These are phyloP conservation scores for Anhinga anhinga DNA, from an alignment of 2,113 vertebrate species.

Conservation along the genomic window DNA sequence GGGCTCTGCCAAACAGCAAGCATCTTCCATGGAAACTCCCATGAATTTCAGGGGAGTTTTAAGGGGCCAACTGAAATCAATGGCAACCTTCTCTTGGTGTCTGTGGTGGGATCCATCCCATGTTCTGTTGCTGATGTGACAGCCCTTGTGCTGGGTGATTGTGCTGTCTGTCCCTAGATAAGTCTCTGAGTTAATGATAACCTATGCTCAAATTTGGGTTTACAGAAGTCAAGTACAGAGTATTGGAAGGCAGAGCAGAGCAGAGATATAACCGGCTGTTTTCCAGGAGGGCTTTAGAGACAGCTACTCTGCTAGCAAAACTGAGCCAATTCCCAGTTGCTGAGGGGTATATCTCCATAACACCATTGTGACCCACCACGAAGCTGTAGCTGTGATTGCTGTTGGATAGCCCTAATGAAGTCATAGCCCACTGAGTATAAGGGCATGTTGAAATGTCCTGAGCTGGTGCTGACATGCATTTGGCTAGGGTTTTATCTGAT, in stretches of 20 bases:
- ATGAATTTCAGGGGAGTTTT: background rate
- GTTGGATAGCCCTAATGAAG: background rate
- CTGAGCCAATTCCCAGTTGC: background rate
- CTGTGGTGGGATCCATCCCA: background rate
- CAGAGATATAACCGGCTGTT: background rate
- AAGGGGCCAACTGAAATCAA: background rate
- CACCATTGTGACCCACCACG: background rate
- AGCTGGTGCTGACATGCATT: background rate
- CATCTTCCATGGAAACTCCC: background rate
- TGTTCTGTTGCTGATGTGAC: background rate
- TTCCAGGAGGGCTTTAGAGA: background rate
- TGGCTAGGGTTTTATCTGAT: background rate
- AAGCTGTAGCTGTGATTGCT: background rate
- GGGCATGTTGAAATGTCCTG: background rate
- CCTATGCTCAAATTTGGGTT: background rate
- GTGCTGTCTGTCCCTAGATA: background rate
- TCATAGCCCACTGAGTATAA: background rate
- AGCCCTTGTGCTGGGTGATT: background rate
- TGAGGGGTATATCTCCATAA: background rate
- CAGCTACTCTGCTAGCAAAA: background rate
- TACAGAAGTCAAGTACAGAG: background rate
- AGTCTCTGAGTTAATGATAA: background rate
- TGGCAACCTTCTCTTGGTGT: background rate
- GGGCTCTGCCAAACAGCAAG: background rate
- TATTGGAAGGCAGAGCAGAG: background rate